phyloP scores from a whole-genome alignment of 2,113 vertebrate genomes.

The Vanacampus margaritifer region DNA sequence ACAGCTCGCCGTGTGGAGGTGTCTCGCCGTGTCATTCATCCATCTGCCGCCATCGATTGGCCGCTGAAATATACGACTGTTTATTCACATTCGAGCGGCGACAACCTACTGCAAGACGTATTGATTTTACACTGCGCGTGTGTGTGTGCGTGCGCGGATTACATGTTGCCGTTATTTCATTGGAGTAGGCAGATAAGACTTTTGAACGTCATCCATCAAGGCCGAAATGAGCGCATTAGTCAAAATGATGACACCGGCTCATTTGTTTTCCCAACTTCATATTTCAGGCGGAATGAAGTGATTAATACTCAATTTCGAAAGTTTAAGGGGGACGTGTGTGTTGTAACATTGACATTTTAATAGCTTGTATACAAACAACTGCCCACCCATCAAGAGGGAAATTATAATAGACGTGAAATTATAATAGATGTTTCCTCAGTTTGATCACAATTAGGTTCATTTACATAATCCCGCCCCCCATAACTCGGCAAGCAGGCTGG shows the following conservation, averaged over 20 bases:
- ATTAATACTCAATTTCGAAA: not conserved
- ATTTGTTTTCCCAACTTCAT: not conserved
- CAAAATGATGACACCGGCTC: not conserved
- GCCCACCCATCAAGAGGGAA: not conserved
- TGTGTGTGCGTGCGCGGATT: conserved; percentile 9
- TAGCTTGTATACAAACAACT: not conserved
- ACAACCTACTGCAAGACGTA: conserved; percentile 55
- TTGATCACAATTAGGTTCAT: no score
- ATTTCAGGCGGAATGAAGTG: not conserved
- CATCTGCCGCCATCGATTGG: conserved; percentile 62
- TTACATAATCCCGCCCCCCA: no score
- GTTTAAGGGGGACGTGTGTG: not conserved
- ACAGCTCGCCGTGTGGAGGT: conserved; percentile 31
- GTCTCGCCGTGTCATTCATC: conserved; percentile 60
- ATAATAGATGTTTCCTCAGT: not conserved
- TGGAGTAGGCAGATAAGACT: not conserved
- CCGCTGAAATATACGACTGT: conserved; percentile 62
- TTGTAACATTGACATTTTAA: not conserved
- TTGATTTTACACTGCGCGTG: conserved; percentile 49
- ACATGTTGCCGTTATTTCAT: not conserved
- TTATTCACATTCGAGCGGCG: conserved; percentile 68
- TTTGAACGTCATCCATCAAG: not conserved
- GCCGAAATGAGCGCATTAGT: not conserved
- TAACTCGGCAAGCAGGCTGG: no score
- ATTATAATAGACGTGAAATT: not conserved